phyloP scores from a whole-genome alignment of 2,797 vertebrate genomes.

The Xiphorhynchus erythropygius region DNA sequence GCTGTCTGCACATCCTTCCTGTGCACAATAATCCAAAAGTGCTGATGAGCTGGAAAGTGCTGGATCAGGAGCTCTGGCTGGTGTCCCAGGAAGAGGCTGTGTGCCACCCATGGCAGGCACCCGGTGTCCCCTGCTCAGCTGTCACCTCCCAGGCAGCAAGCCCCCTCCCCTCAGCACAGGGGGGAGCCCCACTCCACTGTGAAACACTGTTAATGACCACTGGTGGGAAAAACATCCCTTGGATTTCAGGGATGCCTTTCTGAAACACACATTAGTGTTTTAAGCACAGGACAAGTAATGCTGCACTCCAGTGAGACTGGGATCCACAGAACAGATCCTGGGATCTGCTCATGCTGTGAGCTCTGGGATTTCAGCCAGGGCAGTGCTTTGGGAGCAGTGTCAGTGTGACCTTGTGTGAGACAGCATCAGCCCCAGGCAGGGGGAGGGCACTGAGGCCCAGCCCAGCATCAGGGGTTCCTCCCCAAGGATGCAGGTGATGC shows the following conservation, averaged over 20 bases:
- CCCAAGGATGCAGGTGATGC: background rate
- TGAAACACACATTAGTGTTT: background rate
- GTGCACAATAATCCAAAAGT: accelerated
- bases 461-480: background rate
- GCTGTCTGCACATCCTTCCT: background rate
- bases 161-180: accelerated
- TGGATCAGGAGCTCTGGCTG: background rate
- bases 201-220: accelerated
- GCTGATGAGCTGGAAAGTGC: background rate
- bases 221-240: accelerated
- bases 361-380: background rate
- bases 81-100: background rate
- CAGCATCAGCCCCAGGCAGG: accelerated
- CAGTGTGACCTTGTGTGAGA: background rate
- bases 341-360: no score
- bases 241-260: background rate
- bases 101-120: background rate
- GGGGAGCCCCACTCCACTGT: accelerated
- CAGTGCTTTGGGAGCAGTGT: background rate
- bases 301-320: background rate
- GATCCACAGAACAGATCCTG: background rate
- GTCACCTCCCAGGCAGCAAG: background rate
- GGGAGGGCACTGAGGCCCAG: background rate
- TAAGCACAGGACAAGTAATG: background rate
- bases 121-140: background rate